Percentiles rank a stretch among this genome's conserved stretches.
These are phyloP conservation scores for Rhinella marina DNA, from an alignment of 2,797 vertebrate species.

Conservation along the genomic window DNA sequence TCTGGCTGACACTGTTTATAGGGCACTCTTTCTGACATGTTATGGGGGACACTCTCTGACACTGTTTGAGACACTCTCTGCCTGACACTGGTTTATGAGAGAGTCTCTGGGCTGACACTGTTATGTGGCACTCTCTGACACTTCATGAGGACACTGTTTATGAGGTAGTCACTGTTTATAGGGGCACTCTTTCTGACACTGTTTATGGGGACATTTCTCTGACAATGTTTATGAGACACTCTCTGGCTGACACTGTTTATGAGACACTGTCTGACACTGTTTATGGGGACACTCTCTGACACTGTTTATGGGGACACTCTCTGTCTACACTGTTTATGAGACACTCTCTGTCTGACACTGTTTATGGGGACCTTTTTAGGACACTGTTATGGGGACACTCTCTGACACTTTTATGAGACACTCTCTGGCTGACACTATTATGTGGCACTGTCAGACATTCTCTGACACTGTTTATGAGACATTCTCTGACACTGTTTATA, in stretches of 20 bases:
- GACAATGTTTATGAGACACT: not conserved
- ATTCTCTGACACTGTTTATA: no score
- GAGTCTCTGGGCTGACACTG: not conserved
- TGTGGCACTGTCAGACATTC: no score
- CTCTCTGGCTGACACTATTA: not conserved
- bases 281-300: not conserved
- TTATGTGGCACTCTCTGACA: not conserved
- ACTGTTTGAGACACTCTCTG: not conserved
- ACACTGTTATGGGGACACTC: no score
- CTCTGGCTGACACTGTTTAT: not conserved
- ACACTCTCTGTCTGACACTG: not conserved
- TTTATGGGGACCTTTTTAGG: no score
- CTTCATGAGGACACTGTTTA: no score
- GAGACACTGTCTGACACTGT: not conserved
- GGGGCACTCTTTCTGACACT: not conserved
- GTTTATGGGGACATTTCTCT: not conserved
- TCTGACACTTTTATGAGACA: no score
- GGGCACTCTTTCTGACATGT: not conserved
- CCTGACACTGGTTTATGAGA: no score
- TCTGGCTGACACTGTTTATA: not conserved
- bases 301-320: not conserved
- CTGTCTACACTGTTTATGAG: no score
- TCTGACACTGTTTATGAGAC: no score
- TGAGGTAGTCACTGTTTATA: no score
- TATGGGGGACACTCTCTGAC: not conserved